Base-by-base conservation (phyloP, 2,113 vertebrate species). In the Takifugu bimaculatus region DNA sequence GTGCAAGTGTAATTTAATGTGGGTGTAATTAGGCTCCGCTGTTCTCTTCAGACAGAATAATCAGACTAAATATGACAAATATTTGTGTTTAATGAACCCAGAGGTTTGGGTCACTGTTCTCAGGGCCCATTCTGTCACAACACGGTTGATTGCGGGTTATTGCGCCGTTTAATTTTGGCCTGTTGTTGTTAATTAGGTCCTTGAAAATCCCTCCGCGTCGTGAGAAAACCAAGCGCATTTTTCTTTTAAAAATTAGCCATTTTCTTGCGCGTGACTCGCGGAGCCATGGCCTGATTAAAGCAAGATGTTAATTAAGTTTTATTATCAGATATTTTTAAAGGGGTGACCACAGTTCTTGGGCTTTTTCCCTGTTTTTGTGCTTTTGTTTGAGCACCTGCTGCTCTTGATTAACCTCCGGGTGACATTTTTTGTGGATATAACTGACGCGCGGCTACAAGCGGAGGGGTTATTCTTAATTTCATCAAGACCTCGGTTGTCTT, bases 401-500 rank as follows among this genome's bases (percentile, higher is more conserved):
- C 50, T 62, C 49, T 75, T 70, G 50, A 68, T 51, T 56, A 66
- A 73, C 51, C 73, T 27, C 48, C 61, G 9, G 25, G 39, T 26
- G 25, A 66, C 57, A 63, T 35, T 39, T 39, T 39, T 39, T 35
- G 65, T 42, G 54, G 57, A 59, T 79, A 75, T 66, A 68, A 77
- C 63, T 70, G 54, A 54, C 56, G 28, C 49, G 12, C 78, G 74
- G 60, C 63, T 59, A 59, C 49, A 63, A 68, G 48, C 75, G 43
- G 11, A 65, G 60, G 50, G 39, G 28, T 64, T 3, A 11, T 52
- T 65, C 63, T 49, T 3, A 65, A 48, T 68, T 71, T 71, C 76
- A 75, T 67, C 70, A 14, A 69, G 82, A 70, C 79, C 55, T 54
- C 60, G 79, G 85, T 89, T 86, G 75, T 84, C 74, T 75, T 91